Evolutionary conservation across 2,113 vertebrate species (phyloP), one percentile per base, ranked within the genome.

Genomic region (Aphelocoma coerulescens): DNA sequence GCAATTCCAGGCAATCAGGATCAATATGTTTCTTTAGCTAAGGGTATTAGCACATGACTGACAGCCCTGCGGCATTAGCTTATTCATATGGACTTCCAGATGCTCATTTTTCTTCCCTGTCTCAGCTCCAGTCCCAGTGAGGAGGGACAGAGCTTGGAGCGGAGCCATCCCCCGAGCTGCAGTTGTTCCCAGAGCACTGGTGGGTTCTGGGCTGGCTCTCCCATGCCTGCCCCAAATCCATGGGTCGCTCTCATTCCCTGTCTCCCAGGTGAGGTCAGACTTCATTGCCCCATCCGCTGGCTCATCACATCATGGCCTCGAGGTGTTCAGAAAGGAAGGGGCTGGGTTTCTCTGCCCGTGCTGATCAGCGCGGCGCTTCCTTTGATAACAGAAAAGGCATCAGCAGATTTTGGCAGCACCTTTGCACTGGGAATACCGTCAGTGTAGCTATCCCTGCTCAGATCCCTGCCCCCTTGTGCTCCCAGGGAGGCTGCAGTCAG

Each of bases 1-100:
- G 75, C 95, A 97, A 96, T 98, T 98, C 89, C 93, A 97, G 94
- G 91, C 96, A 94, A 95, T 95, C 81, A 86, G 95, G 94, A 97
- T 98, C 97, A 97, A 98, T 98, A 96, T 39, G 77, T 93, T 67
- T 35, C 92, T 95, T 95, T 95, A 95, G 95, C 89, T 96, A 96
- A 97, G 91, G 96, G 67, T 95, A 97, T 95, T 97, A 97, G 91
- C 91, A 74, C 82, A 94, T 96, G 96, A 97, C 76, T 97, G 97
- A 96, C 96, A 97, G 85, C 88, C 63, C 51, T 59, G 69, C 27
- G 14, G 71, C 61, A 88, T 96, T 90, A 92, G 77, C 93, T 92
- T 83, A 43, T 66, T 89, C 92, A 78, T 75, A 49, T 69, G 91
- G 88, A 77, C 72, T 91, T 97, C 92, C 83, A 92, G 81, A 91